Percentiles rank a stretch among this genome's conserved stretches.
These are phyloP conservation scores for Galagoides demidoff DNA, from an alignment of 2,797 vertebrate species.

Conservation along the genomic window DNA sequence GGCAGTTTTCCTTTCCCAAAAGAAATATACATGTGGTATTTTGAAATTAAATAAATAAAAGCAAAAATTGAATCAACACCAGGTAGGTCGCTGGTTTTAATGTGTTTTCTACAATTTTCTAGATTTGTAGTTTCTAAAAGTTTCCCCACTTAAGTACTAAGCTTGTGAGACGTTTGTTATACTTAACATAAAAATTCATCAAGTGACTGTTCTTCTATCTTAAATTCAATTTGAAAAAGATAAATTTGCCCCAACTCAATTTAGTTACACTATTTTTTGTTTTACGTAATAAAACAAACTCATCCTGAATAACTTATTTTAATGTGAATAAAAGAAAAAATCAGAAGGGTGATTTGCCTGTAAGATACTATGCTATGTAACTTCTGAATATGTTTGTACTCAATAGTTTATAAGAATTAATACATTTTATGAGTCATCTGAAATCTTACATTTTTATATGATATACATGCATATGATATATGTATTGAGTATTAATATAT, in stretches of 20 bases:
- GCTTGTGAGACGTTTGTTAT: constrained; percentile 76
- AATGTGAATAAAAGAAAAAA: not conserved
- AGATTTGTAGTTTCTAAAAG: constrained; percentile 52
- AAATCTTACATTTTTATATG: not conserved
- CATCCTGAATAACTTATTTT: not conserved
- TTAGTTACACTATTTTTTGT: constrained; percentile 23
- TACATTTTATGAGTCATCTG: not conserved
- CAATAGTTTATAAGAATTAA: not conserved
- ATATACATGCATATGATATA: not conserved
- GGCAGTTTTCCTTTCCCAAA: not conserved
- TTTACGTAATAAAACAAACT: not conserved
- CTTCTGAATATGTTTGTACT: not conserved
- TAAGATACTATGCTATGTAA: not conserved
- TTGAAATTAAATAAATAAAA: constrained; percentile 61
- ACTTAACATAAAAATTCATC: constrained; percentile 66
- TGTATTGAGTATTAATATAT: not conserved
- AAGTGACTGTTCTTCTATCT: constrained; percentile 68
- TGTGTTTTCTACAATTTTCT: constrained; percentile 68
- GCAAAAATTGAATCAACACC: not conserved
- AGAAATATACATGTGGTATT: constrained; percentile 65
- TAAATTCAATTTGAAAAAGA: constrained; percentile 67
- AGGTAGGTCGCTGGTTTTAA: constrained; percentile 64
- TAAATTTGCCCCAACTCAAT: not conserved
- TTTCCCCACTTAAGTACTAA: constrained; percentile 75
- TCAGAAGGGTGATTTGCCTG: not conserved